A percentile compares a stretch with the other conserved stretches of the same genome.
These are phyloP conservation scores for Bolinopsis microptera DNA, from an alignment of 37 sponge, comb jelly and placozoan species.

Conservation along the genomic window DNA sequence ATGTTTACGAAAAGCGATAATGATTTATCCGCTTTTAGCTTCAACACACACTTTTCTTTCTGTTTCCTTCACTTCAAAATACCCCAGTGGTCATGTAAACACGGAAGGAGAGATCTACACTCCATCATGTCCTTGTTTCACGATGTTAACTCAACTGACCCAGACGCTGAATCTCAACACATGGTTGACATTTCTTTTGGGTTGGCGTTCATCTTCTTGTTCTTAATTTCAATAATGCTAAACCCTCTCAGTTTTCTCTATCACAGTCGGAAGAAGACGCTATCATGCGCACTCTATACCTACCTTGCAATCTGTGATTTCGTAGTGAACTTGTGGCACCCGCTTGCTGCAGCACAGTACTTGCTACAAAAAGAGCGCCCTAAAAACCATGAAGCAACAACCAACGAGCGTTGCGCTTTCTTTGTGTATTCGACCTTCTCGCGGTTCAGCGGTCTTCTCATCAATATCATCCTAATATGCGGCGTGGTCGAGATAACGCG, in stretches of 20 bases:
- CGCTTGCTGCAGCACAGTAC: neutral
- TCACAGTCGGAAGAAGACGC: conserved; percentile 29
- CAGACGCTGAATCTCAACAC: neutral
- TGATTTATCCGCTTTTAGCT: too few species aligned
- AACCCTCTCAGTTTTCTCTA: conserved; percentile 65
- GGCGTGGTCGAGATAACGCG: neutral
- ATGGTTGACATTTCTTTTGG: neutral
- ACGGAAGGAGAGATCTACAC: too few species aligned
- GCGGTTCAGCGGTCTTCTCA: conserved; percentile 24
- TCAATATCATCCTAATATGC: conserved; percentile 53
- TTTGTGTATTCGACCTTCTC: conserved; percentile 42
- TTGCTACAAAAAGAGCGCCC: neutral
- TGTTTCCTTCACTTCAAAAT: too few species aligned
- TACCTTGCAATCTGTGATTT: conserved; percentile 63
- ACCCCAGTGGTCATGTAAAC: too few species aligned
- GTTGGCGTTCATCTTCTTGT: conserved; percentile 23
- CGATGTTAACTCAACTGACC: neutral
- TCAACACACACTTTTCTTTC: too few species aligned
- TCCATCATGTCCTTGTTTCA: conserved; percentile 14
- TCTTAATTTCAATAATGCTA: neutral
- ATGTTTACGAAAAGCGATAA: too few species aligned
- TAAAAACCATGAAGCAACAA: neutral
- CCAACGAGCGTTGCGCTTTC: conserved; percentile 39
- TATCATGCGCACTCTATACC: conserved; percentile 34
- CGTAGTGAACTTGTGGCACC: conserved; percentile 50